Conservation (phyloP, 2,113 vertebrate species). For the Eurystomus gularis region DNA sequence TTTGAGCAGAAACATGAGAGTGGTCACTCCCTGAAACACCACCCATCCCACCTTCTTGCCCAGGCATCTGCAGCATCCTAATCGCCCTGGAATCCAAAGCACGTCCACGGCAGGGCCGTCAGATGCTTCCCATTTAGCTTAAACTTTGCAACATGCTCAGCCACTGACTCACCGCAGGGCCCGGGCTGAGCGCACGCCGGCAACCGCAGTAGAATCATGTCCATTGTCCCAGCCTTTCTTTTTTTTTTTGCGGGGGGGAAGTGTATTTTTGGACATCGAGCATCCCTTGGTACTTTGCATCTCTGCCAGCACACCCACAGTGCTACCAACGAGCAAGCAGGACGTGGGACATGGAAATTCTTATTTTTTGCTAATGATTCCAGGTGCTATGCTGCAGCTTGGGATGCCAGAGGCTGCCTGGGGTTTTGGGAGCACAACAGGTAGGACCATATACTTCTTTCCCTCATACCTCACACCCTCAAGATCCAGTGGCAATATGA, state of each 20-base stretch:
- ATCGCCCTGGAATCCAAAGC: constrained; percentile 46
- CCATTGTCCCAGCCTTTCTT: accelerated
- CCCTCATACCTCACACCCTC: background rate
- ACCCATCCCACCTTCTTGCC: constrained; percentile 1
- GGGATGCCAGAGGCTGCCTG: background rate
- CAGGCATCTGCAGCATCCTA: constrained; percentile 27
- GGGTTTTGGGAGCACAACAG: background rate
- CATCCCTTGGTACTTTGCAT: background rate
- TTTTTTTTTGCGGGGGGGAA: too few species aligned
- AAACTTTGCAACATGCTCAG: constrained; percentile 19
- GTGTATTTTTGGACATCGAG: background rate
- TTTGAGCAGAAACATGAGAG: background rate
- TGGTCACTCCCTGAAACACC: background rate
- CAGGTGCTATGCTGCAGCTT: accelerated
- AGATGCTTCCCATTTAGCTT: constrained; percentile 46
- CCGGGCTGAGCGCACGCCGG: accelerated
- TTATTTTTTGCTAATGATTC: background rate
- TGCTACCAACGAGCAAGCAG: accelerated
- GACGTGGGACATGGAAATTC: accelerated
- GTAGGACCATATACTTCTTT: background rate
- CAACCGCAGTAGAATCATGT: accelerated
- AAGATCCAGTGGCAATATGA: background rate
- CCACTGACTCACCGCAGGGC: background rate
- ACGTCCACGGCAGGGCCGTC: background rate
- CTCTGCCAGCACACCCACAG: background rate